phyloP scores from a whole-genome alignment of 2,888 invertebrate species.

The Metacarcinus magister region DNA sequence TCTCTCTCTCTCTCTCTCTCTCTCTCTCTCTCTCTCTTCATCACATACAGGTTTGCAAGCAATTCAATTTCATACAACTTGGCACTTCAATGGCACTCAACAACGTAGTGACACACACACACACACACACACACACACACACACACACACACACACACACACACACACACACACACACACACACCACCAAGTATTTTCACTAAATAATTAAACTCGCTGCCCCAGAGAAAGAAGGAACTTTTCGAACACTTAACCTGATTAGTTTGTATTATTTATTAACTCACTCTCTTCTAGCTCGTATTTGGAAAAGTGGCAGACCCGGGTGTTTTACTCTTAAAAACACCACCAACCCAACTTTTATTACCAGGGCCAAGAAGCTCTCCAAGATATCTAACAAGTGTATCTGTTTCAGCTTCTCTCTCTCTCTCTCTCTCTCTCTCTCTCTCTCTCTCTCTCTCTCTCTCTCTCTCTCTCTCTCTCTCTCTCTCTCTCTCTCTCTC shows the following conservation, averaged over 20 bases:
- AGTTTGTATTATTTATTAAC: not conserved
- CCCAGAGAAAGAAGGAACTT: not conserved
- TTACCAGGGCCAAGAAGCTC: not conserved
- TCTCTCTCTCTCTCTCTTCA: too few relatives aligned
- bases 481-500: constrained; percentile 39
- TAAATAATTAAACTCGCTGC: not conserved
- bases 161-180: too few relatives aligned
- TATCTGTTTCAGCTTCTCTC: not conserved
- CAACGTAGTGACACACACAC: too few relatives aligned
- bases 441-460: not conserved
- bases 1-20: not conserved
- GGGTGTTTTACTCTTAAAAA: not conserved
- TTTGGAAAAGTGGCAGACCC: not conserved
- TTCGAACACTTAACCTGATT: not conserved
- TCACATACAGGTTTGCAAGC: too few relatives aligned
- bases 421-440: too few relatives aligned
- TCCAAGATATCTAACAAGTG: not conserved
- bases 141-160: too few relatives aligned
- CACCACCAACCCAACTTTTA: not conserved
- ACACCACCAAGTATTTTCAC: not conserved
- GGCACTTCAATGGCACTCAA: too few relatives aligned
- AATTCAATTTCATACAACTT: too few relatives aligned
- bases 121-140: too few relatives aligned
- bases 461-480: constrained; percentile 39
- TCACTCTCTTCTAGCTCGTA: not conserved